These are phyloP conservation scores for Triplophysa siluroides DNA, from an alignment of 2,113 vertebrate species.

Conservation along the genomic window DNA sequence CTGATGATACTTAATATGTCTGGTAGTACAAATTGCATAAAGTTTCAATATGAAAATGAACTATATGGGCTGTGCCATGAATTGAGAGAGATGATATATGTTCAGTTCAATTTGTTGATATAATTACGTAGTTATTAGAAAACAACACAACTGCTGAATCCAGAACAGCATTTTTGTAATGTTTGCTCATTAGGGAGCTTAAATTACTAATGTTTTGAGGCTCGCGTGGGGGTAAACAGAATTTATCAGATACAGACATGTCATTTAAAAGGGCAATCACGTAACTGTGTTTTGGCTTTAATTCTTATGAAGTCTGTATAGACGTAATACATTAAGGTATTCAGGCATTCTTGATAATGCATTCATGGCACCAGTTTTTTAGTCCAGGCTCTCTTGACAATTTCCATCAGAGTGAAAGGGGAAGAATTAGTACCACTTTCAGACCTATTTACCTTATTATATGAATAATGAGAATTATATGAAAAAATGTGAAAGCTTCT, in stretches of 20 bases:
- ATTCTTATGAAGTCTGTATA: neutral
- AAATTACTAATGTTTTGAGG: neutral
- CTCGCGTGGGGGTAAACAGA: neutral
- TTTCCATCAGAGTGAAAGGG: no score
- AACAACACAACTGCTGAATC: neutral
- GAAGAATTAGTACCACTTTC: no score
- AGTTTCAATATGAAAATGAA: no score
- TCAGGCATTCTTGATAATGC: no score
- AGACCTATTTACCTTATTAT: no score
- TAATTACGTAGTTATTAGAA: neutral
- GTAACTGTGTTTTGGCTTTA: neutral
- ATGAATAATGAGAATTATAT: no score
- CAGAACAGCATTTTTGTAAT: neutral
- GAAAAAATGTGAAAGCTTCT: no score
- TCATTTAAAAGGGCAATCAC: neutral
- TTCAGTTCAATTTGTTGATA: neutral
- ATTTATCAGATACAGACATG: neutral
- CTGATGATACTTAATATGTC: no score
- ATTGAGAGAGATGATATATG: neutral
- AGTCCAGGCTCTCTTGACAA: no score
- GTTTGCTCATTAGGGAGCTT: neutral
- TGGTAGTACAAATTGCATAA: no score
- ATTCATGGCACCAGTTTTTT: no score
- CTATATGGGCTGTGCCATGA: neutral
- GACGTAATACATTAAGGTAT: no score